Evolutionary conservation across 2,113 vertebrate genomes (phyloP).

Genomic region (Sprattus sprattus): DNA sequence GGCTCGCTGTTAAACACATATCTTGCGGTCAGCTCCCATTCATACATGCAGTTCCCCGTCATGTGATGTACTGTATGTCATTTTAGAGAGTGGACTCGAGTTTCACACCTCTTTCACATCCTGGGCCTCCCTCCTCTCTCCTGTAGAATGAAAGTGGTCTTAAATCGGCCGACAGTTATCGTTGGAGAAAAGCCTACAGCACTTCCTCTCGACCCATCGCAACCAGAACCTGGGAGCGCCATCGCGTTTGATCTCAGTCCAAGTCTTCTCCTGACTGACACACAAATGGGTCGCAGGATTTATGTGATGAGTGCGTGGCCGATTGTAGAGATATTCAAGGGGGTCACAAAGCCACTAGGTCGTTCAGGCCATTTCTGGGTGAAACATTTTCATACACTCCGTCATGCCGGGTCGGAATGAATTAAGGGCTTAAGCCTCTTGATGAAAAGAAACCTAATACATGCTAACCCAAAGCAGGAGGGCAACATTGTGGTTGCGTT

Average conservation of each 20-base stretch:
- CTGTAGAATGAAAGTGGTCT: not conserved
- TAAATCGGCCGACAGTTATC: conserved; percentile 9
- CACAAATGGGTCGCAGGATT: not conserved
- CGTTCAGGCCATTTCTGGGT: not conserved
- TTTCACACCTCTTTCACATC: conserved; percentile 5
- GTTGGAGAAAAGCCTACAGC: not conserved
- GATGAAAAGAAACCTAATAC: conserved; percentile 10
- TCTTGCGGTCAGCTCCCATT: conserved; percentile 35
- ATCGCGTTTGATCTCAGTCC: not conserved
- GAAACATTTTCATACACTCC: not conserved
- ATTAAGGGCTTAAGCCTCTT: conserved; percentile 10
- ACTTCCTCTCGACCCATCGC: conserved; percentile 16
- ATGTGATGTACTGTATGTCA: not conserved
- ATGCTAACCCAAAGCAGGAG: not conserved
- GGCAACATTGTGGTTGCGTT: not conserved
- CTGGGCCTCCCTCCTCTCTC: conserved; percentile 5
- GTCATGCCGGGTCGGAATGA: not conserved
- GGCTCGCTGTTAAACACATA: conserved; percentile 29
- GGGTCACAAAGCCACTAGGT: not conserved
- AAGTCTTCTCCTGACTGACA: conserved; percentile 12
- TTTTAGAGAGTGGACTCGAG: conserved; percentile 28
- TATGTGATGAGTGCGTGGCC: not conserved
- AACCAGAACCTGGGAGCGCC: conserved; percentile 2
- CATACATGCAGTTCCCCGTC: conserved; percentile 30
- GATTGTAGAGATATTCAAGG: not conserved